Evolutionary conservation across 2,888 invertebrate genomes (phyloP), one percentile per base, ranked within the genome.

Genomic region (Apamea monoglypha): DNA sequence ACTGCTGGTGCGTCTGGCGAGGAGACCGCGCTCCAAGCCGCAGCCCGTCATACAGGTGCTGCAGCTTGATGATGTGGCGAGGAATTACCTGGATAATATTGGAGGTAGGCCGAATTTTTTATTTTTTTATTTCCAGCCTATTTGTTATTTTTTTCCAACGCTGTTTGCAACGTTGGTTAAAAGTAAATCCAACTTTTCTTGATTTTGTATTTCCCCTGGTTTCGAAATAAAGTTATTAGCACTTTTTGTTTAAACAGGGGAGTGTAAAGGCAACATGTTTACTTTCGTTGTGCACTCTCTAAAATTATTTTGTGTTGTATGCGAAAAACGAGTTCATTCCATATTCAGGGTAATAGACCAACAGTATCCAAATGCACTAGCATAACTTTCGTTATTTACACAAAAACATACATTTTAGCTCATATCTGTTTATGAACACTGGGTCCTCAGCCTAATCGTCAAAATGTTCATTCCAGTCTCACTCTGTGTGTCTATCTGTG

Each of bases 31-130:
- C 8, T 68, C 87, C 59, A 96, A 96, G 86, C 87, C 92, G 7
- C 92, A 93, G 16, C 96, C 96, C 0, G 95, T 97, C 86, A 96
- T 96, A 84, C 96, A 96, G 84, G 96, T 97, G 63, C 84, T 97
- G 71, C 96, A 96, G 82, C 91, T 96, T 0, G 96, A 96, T 61
- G 96, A 97, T 69, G 95, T 96, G 25, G 96, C 96, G 0, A 92
- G 96, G 74, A 96, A 95, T 87, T 96, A 96, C 78, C 84, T 96
- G 76, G 96, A 96, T 80, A 95, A 94, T 84, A 93, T 96, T 74
- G 95, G 94, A 92, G 96, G 96, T 63, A 18, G 2, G 29, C 16
- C 29, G 2, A 61, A 7, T 10, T 25, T 1, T 59, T 59, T n/a
- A n/a, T 59, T 29, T 29, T 29, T 29, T 18, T 16, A 61, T 61